Evolutionary conservation across 2,797 vertebrate genomes (phyloP).

Genomic region (Phataginus tricuspis): DNA sequence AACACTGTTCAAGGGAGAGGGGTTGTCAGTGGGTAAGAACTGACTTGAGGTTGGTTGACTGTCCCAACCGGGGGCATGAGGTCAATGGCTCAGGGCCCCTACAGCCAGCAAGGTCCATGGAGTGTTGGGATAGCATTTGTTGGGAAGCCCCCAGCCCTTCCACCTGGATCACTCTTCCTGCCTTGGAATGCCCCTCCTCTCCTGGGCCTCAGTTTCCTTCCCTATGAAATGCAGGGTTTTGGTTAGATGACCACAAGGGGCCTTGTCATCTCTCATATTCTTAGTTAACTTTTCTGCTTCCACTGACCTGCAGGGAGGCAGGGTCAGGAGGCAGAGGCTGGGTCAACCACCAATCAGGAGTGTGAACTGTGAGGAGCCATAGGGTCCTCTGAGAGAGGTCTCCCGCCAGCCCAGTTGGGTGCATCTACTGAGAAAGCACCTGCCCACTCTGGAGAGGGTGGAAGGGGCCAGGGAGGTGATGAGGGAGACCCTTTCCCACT

Average conservation of each 20-base stretch:
- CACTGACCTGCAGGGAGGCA: not conserved
- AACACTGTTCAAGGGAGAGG: not conserved
- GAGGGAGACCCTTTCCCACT: not conserved
- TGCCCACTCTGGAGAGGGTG: no score
- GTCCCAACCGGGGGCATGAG: no score
- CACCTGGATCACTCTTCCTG: rapidly evolving
- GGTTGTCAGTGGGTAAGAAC: not conserved
- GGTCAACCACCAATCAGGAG: not conserved
- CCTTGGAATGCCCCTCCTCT: not conserved
- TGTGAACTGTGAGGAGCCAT: not conserved
- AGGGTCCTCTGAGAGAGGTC: not conserved
- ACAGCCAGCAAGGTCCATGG: not conserved
- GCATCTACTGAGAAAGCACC: not conserved
- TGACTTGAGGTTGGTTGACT: not conserved
- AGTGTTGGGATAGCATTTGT: not conserved
- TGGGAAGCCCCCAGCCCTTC: not conserved
- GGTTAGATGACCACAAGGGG: not conserved
- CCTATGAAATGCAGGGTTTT: not conserved
- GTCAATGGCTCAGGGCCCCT: not conserved
- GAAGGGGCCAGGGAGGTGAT: not conserved
- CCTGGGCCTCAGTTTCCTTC: not conserved
- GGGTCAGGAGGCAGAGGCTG: not conserved
- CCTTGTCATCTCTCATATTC: not conserved
- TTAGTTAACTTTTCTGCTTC: not conserved
- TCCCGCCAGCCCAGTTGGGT: not conserved